A percentile compares a stretch with the other conserved stretches of the same genome.
Conservation (phyloP, 2,888 invertebrate genomes). For the Chloroclystis v-ata region DNA sequence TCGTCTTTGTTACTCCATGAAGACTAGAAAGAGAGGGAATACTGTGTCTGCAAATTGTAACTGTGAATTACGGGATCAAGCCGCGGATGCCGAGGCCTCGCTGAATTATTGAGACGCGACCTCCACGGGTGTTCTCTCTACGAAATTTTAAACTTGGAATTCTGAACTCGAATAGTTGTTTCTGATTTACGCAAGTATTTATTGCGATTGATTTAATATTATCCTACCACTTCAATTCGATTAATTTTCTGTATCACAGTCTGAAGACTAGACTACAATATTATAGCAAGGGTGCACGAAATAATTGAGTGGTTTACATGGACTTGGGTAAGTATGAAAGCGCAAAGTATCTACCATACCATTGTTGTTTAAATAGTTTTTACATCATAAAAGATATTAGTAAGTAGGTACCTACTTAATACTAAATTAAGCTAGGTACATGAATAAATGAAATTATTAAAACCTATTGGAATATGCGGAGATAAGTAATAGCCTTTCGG, state of each 20-base stretch:
- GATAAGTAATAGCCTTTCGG: background rate
- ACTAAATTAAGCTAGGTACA: no score
- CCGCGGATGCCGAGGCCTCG: slow-evolving; percentile 29
- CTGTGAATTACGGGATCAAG: slow-evolving; percentile 30
- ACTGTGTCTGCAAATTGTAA: background rate
- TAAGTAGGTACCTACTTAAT: background rate
- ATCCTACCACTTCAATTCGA: no score
- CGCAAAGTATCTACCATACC: no score
- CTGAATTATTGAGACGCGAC: slow-evolving; percentile 57
- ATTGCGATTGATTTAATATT: no score
- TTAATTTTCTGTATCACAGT: no score
- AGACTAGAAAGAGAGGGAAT: slow-evolving; percentile 3
- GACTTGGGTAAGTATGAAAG: no score
- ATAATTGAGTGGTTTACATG: no score
- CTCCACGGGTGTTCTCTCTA: slow-evolving; percentile 38
- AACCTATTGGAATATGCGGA: background rate
- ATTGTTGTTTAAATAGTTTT: no score
- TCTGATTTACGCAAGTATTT: no score
- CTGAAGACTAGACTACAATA: no score
- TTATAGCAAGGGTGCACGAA: no score
- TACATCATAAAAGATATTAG: no score
- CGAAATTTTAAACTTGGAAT: slow-evolving; percentile 2
- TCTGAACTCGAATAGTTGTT: background rate
- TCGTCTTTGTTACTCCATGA: slow-evolving; percentile 1
- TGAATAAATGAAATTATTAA: background rate